phyloP scores from a whole-genome alignment of 2,888 invertebrate genomes.

The Hyposoter dolosus region DNA sequence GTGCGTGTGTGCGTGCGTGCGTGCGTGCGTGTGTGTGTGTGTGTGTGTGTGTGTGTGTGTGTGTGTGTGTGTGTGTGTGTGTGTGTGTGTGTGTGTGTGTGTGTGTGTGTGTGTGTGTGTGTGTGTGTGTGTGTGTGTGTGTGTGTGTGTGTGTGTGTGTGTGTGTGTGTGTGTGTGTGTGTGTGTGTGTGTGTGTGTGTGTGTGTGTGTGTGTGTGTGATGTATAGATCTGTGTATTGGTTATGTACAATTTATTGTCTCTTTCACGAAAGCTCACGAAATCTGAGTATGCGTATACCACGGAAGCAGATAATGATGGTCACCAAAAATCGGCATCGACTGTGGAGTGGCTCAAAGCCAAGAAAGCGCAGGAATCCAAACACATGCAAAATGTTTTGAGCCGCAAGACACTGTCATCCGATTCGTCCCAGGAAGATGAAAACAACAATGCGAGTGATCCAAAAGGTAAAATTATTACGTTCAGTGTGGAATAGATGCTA shows the following conservation, averaged over 20 bases:
- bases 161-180: too few relatives aligned
- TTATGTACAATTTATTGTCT: not conserved
- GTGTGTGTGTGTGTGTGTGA: too few relatives aligned
- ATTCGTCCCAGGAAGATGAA: not conserved
- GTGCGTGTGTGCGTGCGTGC: too few relatives aligned
- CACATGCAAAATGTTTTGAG: not conserved
- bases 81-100: too few relatives aligned
- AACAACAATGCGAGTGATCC: constrained; percentile 12
- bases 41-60: too few relatives aligned
- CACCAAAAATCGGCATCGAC: not conserved
- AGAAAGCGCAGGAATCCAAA: constrained; percentile 1
- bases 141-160: too few relatives aligned
- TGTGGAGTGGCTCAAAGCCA: not conserved
- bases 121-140: too few relatives aligned
- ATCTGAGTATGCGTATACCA: constrained; percentile 2
- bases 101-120: too few relatives aligned
- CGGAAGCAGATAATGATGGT: constrained; percentile 5
- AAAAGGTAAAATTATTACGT: constrained; percentile 25
- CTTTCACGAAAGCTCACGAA: constrained; percentile 2
- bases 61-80: too few relatives aligned
- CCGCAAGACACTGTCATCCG: constrained; percentile 12
- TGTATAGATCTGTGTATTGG: not conserved
- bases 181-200: too few relatives aligned
- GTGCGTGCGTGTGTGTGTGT: too few relatives aligned
- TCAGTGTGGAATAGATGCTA: not conserved